Evolutionary conservation across 2,888 invertebrate genomes (phyloP).

Genomic region (Sussaba pulchella): DNA sequence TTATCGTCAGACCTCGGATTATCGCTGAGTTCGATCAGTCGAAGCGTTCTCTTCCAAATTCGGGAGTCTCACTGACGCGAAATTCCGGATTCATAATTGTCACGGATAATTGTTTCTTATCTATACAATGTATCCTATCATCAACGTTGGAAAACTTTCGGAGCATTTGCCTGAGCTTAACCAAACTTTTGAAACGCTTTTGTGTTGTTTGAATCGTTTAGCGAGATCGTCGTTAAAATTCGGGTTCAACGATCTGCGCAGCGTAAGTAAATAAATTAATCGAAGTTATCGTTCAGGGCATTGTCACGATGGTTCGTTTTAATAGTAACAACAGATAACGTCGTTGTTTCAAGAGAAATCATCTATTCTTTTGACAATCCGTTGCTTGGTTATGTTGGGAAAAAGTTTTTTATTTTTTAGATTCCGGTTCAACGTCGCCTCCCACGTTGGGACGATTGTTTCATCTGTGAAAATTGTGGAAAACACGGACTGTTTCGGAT

Average conservation of each 20-base stretch:
- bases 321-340: background rate
- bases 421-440: too few relatives aligned
- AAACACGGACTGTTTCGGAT: too few relatives aligned
- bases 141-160: conserved; percentile 18
- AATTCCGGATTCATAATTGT: conserved; percentile 6
- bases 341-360: too few relatives aligned
- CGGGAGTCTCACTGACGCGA: conserved; percentile 21
- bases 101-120: background rate
- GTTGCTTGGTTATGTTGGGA: too few relatives aligned
- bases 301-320: background rate
- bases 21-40: conserved; percentile 13
- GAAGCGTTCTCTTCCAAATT: background rate
- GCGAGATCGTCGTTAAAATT: background rate
- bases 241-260: background rate
- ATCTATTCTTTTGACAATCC: too few relatives aligned
- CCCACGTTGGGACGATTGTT: too few relatives aligned
- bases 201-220: conserved; percentile 1
- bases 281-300: background rate
- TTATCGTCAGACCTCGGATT: background rate
- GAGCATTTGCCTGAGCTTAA: conserved; percentile 1
- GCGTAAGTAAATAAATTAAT: conserved; percentile 2
- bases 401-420: too few relatives aligned
- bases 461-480: too few relatives aligned
- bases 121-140: too few relatives aligned
- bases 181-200: conserved; percentile 31